phyloP scores from a whole-genome alignment of 2,797 vertebrate genomes.

The Adrianichthys oophorus region DNA sequence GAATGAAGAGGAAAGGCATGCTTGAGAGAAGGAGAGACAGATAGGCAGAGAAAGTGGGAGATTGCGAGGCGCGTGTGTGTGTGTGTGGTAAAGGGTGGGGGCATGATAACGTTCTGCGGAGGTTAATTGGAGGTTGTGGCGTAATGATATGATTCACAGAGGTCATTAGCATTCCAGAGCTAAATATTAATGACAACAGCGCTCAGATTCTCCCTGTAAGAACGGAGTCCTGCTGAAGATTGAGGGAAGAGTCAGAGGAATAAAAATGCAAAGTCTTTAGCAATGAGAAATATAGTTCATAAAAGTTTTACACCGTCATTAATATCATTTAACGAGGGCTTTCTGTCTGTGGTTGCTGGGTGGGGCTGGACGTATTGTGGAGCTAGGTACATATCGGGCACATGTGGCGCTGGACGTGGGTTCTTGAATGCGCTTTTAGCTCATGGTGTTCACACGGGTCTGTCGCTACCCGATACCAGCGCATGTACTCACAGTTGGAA shows the following conservation, averaged over 20 bases:
- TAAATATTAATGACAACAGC: slow-evolving; percentile 76
- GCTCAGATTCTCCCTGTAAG: slow-evolving; percentile 50
- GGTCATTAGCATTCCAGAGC: slow-evolving; percentile 73
- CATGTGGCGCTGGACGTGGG: no score
- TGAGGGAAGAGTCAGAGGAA: slow-evolving; percentile 51
- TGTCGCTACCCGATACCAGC: no score
- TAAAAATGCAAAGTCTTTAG: slow-evolving; percentile 57
- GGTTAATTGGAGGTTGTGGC: slow-evolving; percentile 78
- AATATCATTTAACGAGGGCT: slow-evolving; percentile 69
- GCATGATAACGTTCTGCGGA: slow-evolving; percentile 45
- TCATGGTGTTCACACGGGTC: no score
- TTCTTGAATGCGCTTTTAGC: no score
- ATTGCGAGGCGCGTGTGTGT: neutral
- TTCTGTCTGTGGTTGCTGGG: slow-evolving; percentile 41
- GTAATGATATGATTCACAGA: slow-evolving; percentile 71
- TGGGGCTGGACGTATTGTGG: slow-evolving; percentile 27
- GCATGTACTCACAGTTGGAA: no score
- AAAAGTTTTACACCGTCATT: slow-evolving; percentile 75
- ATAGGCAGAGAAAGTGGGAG: slow-evolving; percentile 10
- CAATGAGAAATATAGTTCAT: slow-evolving; percentile 61
- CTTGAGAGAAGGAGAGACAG: slow-evolving; percentile 25
- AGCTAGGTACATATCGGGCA: slow-evolving; percentile 2
- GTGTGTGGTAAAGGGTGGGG: slow-evolving; percentile 3
- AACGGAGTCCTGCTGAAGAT: slow-evolving; percentile 54
- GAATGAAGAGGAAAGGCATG: slow-evolving; percentile 39